Base-by-base conservation (phyloP, 2,888 invertebrate genomes). In the Stenodema calcarata region DNA sequence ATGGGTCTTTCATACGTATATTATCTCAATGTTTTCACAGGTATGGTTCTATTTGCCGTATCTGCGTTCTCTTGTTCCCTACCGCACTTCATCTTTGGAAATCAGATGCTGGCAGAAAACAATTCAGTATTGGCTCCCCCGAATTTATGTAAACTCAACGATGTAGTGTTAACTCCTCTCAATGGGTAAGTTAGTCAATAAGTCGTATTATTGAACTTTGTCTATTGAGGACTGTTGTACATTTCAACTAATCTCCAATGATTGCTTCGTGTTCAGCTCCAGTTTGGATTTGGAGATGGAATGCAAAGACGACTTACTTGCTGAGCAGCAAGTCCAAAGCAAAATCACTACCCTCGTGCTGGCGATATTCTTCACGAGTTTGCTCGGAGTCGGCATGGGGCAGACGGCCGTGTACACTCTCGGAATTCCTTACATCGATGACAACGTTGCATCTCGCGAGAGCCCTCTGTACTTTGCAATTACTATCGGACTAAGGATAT, bases 381-480 rank as follows among this genome's bases (percentile, higher is more conserved):
- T 98, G 89, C 92, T 98, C 83, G 96, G 97, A 87, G 96, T 97
- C 54, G 97, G 98, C 80, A 95, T 97, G 92, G 97, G 97, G 0
- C 97, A 97, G 92, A 98, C 98, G 0, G 97, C 97, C 16, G 97
- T 97, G 86, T 96, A 96, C 89, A 97, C 97, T 27, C 93, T 98
- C 69, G 98, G 97, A 23, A 97, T 98, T 90, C 97, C 98, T 4
- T 98, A 97, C 91, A 96, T 98, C 89, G 98, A 98, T 90, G 97
- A 98, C 91, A 98, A 98, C 91, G 97, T 98, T 87, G 96, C 96
- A 90, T 96, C 96, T 92, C 94, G 96, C 90, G 97, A 97, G 91
- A 97, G 97, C 87, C 97, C 98, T 35, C 93, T 97, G 89, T 98
- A 98, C 92, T 96, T 97, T 92, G 97, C 97, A 23, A 97, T 97